Evolutionary conservation across 2,888 invertebrate species (phyloP).

Genomic region (Dryobotodes eremita): DNA sequence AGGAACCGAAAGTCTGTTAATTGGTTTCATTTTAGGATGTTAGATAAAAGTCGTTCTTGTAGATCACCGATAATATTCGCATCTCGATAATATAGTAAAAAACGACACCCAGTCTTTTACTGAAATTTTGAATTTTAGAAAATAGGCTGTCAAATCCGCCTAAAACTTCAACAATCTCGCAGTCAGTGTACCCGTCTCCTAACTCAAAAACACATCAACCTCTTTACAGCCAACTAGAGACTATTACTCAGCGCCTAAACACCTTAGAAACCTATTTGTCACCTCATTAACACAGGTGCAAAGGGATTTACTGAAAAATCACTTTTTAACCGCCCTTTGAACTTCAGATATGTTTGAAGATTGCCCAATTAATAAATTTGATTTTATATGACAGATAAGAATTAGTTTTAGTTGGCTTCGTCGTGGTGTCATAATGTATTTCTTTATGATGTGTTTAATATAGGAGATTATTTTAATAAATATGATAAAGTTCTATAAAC

Average conservation of each 20-base stretch:
- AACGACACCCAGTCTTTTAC: background rate
- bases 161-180: background rate
- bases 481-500: conserved; percentile 24
- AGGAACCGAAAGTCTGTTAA: background rate
- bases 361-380: conserved; percentile 63
- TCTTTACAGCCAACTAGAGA: conserved; percentile 26
- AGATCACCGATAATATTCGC: background rate
- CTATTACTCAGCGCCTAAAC: conserved; percentile 46
- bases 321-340: conserved; percentile 40
- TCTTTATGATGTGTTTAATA: conserved; percentile 52
- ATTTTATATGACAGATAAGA: conserved; percentile 55
- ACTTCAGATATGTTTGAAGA: conserved; percentile 38
- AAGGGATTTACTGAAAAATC: conserved; percentile 52
- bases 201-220: conserved; percentile 16
- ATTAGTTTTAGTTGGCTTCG: conserved; percentile 40
- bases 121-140: background rate
- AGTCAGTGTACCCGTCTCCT: conserved; percentile 19
- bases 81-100: background rate
- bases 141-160: background rate
- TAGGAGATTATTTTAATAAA: conserved; percentile 23
- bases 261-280: conserved; percentile 38
- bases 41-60: background rate
- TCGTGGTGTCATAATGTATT: conserved; percentile 35
- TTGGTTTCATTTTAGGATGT: background rate
- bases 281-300: conserved; percentile 55